Evolutionary conservation across 2,888 invertebrate species (phyloP).

Genomic region (Tipula helvola): DNA sequence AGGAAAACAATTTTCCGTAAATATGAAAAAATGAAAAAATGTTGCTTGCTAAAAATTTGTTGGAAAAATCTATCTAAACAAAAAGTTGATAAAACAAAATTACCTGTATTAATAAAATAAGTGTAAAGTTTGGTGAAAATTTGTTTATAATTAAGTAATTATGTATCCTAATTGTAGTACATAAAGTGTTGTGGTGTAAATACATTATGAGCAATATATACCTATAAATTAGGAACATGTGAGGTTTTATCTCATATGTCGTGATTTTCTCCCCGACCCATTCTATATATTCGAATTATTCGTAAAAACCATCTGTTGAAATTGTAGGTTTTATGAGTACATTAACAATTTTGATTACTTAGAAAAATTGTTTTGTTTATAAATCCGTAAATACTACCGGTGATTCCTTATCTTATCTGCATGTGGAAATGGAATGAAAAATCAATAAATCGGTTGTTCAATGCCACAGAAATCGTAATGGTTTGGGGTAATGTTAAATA

Average conservation of each 20-base stretch:
- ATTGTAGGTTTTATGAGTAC: background rate
- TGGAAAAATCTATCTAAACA: background rate
- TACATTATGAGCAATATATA: background rate
- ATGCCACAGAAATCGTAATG: background rate
- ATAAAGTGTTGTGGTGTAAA: background rate
- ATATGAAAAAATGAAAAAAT: background rate
- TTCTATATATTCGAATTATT: background rate
- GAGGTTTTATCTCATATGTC: background rate
- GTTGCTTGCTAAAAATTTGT: background rate
- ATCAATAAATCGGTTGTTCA: background rate
- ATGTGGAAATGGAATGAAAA: background rate
- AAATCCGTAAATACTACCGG: background rate
- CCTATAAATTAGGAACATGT: background rate
- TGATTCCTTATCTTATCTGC: background rate
- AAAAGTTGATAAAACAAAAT: background rate
- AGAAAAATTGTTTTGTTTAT: background rate
- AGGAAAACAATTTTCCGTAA: background rate
- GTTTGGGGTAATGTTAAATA: background rate
- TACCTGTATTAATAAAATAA: background rate
- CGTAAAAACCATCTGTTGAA: background rate
- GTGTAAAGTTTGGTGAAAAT: background rate
- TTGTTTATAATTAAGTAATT: background rate
- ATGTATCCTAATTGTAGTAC: background rate
- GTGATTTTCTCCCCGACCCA: background rate
- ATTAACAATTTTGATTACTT: background rate